Percentiles rank a stretch among this genome's conserved stretches.
phyloP scores from a whole-genome alignment of 2,888 invertebrate genomes.

The Linnaemya vulpina region DNA sequence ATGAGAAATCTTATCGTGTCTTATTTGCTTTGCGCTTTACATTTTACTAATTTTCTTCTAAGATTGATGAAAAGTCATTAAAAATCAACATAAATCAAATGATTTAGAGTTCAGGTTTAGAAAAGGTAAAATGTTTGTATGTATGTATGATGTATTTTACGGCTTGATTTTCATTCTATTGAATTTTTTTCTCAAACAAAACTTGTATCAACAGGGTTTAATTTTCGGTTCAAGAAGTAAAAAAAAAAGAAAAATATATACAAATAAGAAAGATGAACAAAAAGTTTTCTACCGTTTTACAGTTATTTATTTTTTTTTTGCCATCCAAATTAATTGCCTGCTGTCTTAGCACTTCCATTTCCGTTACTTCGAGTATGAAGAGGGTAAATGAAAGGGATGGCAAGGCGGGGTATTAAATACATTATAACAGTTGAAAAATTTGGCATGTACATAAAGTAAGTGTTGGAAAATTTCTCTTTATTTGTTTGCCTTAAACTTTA shows the following conservation, averaged over 20 bases:
- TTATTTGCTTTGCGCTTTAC: constrained; percentile 21
- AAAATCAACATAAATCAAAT: constrained; percentile 73
- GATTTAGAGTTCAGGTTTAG: constrained; percentile 49
- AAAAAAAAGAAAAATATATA: constrained; percentile 14
- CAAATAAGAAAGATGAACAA: constrained; percentile 22
- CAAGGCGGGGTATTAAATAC: not conserved
- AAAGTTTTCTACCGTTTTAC: constrained; percentile 76
- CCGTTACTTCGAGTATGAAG: constrained; percentile 24
- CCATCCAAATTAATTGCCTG: constrained; percentile 81
- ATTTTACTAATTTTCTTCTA: constrained; percentile 41
- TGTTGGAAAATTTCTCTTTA: constrained; percentile 22
- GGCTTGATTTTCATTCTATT: not conserved
- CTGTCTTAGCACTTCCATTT: constrained; percentile 75
- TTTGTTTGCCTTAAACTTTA: constrained; percentile 53
- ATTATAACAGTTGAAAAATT: constrained; percentile 28
- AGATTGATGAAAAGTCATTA: constrained; percentile 74
- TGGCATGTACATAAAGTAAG: constrained; percentile 13
- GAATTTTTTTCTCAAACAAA: constrained; percentile 26
- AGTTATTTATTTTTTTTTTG: constrained; percentile 37
- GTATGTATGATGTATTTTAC: constrained; percentile 4
- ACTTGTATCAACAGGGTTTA: constrained; percentile 60
- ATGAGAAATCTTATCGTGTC: constrained; percentile 33
- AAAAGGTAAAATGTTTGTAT: constrained; percentile 25
- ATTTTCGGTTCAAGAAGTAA: constrained; percentile 57
- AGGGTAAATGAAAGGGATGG: not conserved